A percentile compares a stretch with the other conserved stretches of the same genome.
These are phyloP conservation scores for Digitonthophagus gazella DNA, from an alignment of 2,888 invertebrate genomes.

Conservation along the genomic window DNA sequence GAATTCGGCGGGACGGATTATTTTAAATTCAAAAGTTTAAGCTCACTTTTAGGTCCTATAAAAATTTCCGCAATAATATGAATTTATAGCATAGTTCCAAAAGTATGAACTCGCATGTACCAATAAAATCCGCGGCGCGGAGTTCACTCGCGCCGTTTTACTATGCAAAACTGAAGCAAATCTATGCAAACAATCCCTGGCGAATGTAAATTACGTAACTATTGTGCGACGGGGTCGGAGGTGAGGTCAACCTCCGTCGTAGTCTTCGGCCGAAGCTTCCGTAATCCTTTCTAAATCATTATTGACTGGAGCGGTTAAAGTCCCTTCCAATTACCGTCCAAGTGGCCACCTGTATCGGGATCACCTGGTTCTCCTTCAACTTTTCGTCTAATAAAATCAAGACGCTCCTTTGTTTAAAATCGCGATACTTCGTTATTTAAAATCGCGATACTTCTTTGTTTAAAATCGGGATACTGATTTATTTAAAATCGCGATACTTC, in stretches of 20 bases:
- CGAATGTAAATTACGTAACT: constrained; percentile 9
- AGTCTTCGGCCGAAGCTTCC: background rate
- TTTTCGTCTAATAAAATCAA: background rate
- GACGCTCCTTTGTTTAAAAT: background rate
- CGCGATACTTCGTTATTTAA: background rate
- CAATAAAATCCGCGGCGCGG: constrained; percentile 7
- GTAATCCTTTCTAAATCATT: constrained; percentile 23
- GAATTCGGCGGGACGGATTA: constrained; percentile 7
- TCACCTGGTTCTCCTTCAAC: background rate
- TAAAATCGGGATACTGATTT: too few relatives aligned
- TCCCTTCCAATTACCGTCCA: constrained; percentile 1
- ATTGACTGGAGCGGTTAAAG: constrained; percentile 18
- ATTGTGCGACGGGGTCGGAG: background rate
- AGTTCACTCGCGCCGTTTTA: constrained; percentile 4
- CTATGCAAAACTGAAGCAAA: constrained; percentile 12
- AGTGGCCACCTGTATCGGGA: constrained; percentile 19
- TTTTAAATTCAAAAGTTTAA: constrained; percentile 19
- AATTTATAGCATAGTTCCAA: constrained; percentile 14
- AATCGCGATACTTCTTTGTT: too few relatives aligned
- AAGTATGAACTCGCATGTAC: constrained; percentile 18
- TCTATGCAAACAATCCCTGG: constrained; percentile 8
- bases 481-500: background rate
- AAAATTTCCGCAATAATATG: constrained; percentile 17
- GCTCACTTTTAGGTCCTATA: constrained; percentile 14
- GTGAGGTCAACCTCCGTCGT: constrained; percentile 2